Base-by-base conservation (phyloP, 1,140 invertebrate species). In the Andrena cerasifolii region DNA sequence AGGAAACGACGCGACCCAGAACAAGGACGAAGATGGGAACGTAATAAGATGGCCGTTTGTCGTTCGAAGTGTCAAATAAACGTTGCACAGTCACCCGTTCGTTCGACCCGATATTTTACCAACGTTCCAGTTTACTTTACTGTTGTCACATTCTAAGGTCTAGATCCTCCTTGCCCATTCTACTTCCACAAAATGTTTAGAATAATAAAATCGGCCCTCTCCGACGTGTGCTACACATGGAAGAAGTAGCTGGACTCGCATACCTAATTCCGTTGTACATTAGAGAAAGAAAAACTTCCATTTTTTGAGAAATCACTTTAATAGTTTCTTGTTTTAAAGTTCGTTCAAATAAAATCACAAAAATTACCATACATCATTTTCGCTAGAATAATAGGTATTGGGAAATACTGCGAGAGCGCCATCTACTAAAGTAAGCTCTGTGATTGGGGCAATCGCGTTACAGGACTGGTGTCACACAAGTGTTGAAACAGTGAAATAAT, bases 11-110 rank as follows among this genome's bases (percentile, higher is more conserved):
- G 74, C 78, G 68, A 73, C 77, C 61, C 26, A 63, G 58, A 79
- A 77, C 83, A 79, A 82, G 78, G 70, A 78, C 75, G 82, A 75
- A 82, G 85, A 87, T 85, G 84, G 86, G 84, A 89, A 91, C 87
- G 89, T 92, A 91, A 92, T 92, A 92, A 91, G 90, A 86, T 87
- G 84, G 89, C 90, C 89, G 91, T 92, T 91, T 90, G 90, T 92
- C 90, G 89, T 74, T 88, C 83, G 62, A 88, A 87, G 87, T 92
- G 90, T 92, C 91, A 92, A 92, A 92, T 92, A 92, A 92, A 86
- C 90, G 89, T 89, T 90, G 87, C 90, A 58, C 89, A 87, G 86
- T 78, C 79, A 67, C 72, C 80, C 78, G 85, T 81, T 85, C 80
- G 79, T 72, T 78, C 67, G 54, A 72, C 59, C 79, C 67, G 84